Evolutionary conservation across 2,888 invertebrate genomes (phyloP).

Genomic region (Brassicogethes aeneus): DNA sequence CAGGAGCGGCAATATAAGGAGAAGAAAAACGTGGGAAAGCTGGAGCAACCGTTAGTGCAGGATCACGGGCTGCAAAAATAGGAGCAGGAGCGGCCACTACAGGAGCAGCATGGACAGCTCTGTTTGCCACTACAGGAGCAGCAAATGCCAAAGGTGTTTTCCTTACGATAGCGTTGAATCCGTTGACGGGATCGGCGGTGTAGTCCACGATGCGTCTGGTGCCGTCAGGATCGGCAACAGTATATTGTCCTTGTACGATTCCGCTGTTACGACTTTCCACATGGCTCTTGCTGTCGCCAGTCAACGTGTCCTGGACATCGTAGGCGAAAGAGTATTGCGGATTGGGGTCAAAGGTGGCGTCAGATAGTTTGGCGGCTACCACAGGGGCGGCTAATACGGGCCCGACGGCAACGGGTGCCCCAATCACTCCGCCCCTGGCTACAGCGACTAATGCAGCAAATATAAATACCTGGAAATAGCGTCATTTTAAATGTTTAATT

Average conservation of each 20-base stretch:
- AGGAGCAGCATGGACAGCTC: slow-evolving; percentile 27
- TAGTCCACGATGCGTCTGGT: slow-evolving; percentile 54
- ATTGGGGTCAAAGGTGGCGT: slow-evolving; percentile 49
- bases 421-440: slow-evolving; percentile 21
- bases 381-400: slow-evolving; percentile 34
- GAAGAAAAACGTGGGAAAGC: slow-evolving; percentile 11
- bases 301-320: slow-evolving; percentile 57
- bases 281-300: slow-evolving; percentile 51
- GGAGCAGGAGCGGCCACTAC: slow-evolving; percentile 25
- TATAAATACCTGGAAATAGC: slow-evolving; percentile 22
- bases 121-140: slow-evolving; percentile 26
- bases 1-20: slow-evolving; percentile 25
- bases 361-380: slow-evolving; percentile 39
- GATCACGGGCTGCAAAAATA: slow-evolving; percentile 31
- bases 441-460: slow-evolving; percentile 24
- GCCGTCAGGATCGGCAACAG: slow-evolving; percentile 55
- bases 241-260: slow-evolving; percentile 55
- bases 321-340: slow-evolving; percentile 62
- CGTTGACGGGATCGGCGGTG: slow-evolving; percentile 56
- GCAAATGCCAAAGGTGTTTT: slow-evolving; percentile 48
- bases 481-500: too few species aligned
- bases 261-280: slow-evolving; percentile 50
- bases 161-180: slow-evolving; percentile 59
- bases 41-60: slow-evolving; percentile 11
- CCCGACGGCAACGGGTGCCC: slow-evolving; percentile 38